Base-by-base conservation (phyloP, 2,113 vertebrate genomes). In the Circaetus cinerascens region DNA sequence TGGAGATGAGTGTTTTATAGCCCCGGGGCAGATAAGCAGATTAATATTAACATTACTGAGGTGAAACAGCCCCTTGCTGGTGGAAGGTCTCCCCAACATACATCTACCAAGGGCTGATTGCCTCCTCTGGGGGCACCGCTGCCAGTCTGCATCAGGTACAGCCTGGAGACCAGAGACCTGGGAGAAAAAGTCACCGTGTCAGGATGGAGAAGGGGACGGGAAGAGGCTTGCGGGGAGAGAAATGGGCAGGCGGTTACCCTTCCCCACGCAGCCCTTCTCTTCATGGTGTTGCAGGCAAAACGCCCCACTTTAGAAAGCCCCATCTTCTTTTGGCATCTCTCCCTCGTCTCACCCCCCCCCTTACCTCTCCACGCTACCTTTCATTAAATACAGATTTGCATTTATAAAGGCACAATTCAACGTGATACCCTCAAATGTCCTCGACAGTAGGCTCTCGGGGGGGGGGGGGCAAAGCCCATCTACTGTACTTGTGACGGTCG, bases 1-100 rank as follows among this genome's bases (percentile, higher is more conserved):
- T 53, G 45, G 67, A 88, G 41, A 71, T 12, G 74, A 79, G n/a
- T 19, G 59, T 45, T 97, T 97, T 94, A 97, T 15, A 79, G 55
- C 71, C 29, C 53, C 0, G 0, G 59, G 85, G 59, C 67, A 93
- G 97, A 95, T 97, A 96, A 95, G 82, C 13, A 34, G 75, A 88
- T 90, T 80, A 83, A 83, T 95, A 36, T 83, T 90, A 90, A 93
- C 74, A 25, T 76, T 67, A 29, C 15, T 3, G 67, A 53, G n/a
- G 45, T 55, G 82, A 73, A 93, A 66, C 75, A 46, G 71, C 25
- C 38, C 78, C 50, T 88, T 16, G 62, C 8, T 78, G 26, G 53
- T 43, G 75, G 62, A 71, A 91, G 27, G 55, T 53, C 67, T 93
- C 38, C 38, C 41, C 6, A 0, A 2, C 69, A 69, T 25, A 32